phyloP scores from a whole-genome alignment of 2,113 vertebrate species.

The Actenoides lindsayi region DNA sequence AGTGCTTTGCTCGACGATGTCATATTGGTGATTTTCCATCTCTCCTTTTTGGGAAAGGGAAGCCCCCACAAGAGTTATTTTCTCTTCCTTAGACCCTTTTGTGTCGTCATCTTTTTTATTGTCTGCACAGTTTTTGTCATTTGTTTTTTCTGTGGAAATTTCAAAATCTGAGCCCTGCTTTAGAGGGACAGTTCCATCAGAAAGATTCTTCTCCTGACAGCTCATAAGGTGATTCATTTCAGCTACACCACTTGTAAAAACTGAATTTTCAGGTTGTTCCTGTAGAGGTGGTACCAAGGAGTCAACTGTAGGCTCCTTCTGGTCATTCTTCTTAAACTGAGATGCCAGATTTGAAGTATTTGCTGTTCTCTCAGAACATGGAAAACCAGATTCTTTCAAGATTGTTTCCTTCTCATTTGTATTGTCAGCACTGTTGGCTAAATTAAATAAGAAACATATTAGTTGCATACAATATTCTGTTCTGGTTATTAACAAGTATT shows the following conservation, averaged over 20 bases:
- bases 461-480: background rate
- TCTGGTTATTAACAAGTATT: constrained; percentile 22
- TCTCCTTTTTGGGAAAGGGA: constrained; percentile 13
- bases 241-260: background rate
- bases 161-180: background rate
- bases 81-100: background rate
- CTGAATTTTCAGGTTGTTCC: constrained; percentile 10
- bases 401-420: constrained; percentile 21
- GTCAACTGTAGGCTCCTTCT: background rate
- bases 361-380: constrained; percentile 27
- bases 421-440: constrained; percentile 56
- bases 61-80: background rate
- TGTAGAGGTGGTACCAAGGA: background rate
- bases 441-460: constrained; percentile 62
- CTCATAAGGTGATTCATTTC: background rate
- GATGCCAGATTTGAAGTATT: constrained; percentile 26
- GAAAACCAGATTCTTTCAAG: constrained; percentile 27
- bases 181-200: background rate
- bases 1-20: background rate
- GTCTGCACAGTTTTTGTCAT: background rate
- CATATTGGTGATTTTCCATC: background rate
- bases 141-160: background rate
- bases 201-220: constrained; percentile 10
- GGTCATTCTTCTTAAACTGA: constrained; percentile 7
- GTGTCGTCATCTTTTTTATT: background rate